A percentile compares a stretch with the other conserved stretches of the same genome.
Evolutionary conservation across 2,888 invertebrate genomes (phyloP).

Genomic region (Erannis defoliaria): DNA sequence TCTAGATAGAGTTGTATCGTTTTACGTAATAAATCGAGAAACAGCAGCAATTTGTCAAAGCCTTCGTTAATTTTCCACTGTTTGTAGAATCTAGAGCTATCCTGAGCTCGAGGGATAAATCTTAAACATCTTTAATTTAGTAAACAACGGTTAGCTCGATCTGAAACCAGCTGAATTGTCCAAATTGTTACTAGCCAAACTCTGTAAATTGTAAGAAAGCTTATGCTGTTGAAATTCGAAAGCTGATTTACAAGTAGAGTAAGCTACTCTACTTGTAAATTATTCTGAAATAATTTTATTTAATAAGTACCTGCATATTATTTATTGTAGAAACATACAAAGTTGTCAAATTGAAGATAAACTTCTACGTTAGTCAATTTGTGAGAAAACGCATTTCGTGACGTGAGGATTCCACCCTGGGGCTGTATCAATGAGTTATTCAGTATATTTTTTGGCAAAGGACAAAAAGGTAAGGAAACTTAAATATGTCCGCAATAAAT

Average conservation of each 20-base stretch:
- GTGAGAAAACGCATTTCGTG: too few relatives aligned
- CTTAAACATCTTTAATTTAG: conserved; percentile 32
- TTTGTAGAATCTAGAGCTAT: conserved; percentile 29
- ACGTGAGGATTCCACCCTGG: too few relatives aligned
- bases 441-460: too few relatives aligned
- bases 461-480: too few relatives aligned
- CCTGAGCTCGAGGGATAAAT: conserved; percentile 27
- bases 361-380: too few relatives aligned
- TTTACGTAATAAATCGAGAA: conserved; percentile 34
- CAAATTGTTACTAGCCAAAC: conserved; percentile 1
- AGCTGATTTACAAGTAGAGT: not conserved
- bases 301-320: too few relatives aligned
- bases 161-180: conserved; percentile 10
- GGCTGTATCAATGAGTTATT: too few relatives aligned
- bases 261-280: too few relatives aligned
- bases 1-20: conserved; percentile 20
- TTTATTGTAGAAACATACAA: too few relatives aligned
- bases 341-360: too few relatives aligned
- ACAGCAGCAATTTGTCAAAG: conserved; percentile 36
- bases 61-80: conserved; percentile 36
- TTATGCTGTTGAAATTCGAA: not conserved
- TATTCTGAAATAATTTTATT: too few relatives aligned
- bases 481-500: too few relatives aligned
- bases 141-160: conserved; percentile 27
- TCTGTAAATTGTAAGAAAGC: not conserved